These are phyloP conservation scores for Wasmannia auropunctata DNA, from an alignment of 1,140 invertebrate genomes.

Conservation along the genomic window DNA sequence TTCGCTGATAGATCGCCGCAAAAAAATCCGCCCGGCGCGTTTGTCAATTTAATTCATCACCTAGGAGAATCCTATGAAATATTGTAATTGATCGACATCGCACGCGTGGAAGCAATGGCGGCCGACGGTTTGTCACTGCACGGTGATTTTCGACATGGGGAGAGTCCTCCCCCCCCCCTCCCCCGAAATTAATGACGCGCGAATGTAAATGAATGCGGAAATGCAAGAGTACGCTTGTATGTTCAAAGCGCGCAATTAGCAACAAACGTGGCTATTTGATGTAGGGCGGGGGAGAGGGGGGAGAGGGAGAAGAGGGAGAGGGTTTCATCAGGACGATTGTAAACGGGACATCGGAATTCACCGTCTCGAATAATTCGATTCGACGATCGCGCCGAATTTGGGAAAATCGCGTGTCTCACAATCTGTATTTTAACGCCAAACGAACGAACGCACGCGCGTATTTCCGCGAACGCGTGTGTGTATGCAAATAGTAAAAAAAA, in stretches of 20 bases:
- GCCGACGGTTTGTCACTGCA: background rate
- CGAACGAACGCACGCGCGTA: too few species aligned
- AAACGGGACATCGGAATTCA: constrained; percentile 48
- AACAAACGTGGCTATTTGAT: constrained; percentile 48
- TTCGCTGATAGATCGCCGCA: background rate
- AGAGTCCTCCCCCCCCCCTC: too few species aligned
- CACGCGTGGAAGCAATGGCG: background rate
- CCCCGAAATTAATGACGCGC: constrained; percentile 32
- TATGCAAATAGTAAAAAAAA: constrained; percentile 15
- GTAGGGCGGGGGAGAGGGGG: background rate
- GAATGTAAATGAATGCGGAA: constrained; percentile 43
- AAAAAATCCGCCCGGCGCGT: background rate
- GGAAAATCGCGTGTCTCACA: constrained; percentile 24
- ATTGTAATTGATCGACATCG: constrained; percentile 9
- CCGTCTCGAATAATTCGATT: constrained; percentile 53
- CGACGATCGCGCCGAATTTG: constrained; percentile 6
- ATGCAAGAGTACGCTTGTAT: constrained; percentile 21
- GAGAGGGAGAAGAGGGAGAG: background rate
- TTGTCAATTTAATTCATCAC: background rate
- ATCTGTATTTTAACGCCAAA: constrained; percentile 41
- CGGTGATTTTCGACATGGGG: constrained; percentile 26
- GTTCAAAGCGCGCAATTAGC: constrained; percentile 46
- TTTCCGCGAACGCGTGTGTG: background rate
- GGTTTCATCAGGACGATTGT: constrained; percentile 51
- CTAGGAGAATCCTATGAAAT: background rate